Evolutionary conservation across 2,797 vertebrate species (phyloP).

Genomic region (Mustela erminea): DNA sequence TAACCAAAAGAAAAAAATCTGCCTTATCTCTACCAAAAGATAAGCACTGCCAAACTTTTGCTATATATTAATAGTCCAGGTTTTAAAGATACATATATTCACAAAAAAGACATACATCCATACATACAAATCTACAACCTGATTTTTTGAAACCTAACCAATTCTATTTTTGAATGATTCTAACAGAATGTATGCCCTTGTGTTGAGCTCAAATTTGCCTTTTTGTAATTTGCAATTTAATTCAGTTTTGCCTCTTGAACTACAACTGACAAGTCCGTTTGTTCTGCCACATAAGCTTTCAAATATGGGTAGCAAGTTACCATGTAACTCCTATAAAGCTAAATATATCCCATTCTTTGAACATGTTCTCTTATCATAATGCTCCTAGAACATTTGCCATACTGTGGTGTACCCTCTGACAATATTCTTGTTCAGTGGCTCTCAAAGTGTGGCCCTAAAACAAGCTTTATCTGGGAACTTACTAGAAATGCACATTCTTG

Average conservation of each 20-base stretch:
- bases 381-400: neutral
- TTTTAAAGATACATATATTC: neutral
- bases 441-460: neutral
- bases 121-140: neutral
- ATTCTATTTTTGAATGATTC: neutral
- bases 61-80: neutral
- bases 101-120: neutral
- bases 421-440: neutral
- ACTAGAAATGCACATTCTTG: neutral
- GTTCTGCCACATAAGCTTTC: neutral
- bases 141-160: neutral
- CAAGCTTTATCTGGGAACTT: neutral
- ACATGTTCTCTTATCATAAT: neutral
- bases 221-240: neutral
- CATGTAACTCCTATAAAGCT: neutral
- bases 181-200: neutral
- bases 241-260: neutral
- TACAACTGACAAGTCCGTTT: neutral
- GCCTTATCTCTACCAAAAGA: neutral
- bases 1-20: neutral
- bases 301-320: neutral
- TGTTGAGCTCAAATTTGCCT: neutral
- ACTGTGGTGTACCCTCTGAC: neutral
- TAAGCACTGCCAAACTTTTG: neutral
- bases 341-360: neutral